These are phyloP conservation scores for Arvicola amphibius DNA, from an alignment of 2,797 vertebrate genomes.

Conservation along the genomic window DNA sequence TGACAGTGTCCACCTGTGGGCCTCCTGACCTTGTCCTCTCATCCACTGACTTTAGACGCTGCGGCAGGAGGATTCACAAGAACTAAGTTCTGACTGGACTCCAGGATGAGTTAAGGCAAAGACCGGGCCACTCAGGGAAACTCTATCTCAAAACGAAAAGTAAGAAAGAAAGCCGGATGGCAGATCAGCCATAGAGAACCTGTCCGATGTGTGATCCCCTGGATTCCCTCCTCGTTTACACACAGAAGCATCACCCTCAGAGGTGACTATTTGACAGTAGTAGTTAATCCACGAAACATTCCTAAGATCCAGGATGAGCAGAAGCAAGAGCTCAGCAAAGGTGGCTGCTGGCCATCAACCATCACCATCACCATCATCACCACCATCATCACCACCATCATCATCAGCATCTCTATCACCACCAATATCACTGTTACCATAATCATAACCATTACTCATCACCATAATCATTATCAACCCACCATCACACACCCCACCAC, in stretches of 20 bases:
- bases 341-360: no score
- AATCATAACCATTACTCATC: neutral
- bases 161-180: neutral
- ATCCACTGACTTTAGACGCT: neutral
- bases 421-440: rapidly evolving
- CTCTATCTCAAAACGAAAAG: neutral
- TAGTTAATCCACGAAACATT: neutral
- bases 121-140: neutral
- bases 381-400: neutral
- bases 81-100: neutral
- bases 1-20: neutral
- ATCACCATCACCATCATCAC: rapidly evolving
- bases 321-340: neutral
- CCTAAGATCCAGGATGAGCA: neutral
- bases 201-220: no score
- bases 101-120: neutral
- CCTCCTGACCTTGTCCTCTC: neutral
- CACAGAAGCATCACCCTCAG: neutral
- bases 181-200: neutral
- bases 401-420: neutral
- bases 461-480: neutral
- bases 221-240: neutral
- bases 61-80: neutral
- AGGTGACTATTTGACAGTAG: neutral
- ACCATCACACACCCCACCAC: neutral